Evolutionary conservation across 2,888 invertebrate species (phyloP).

Genomic region (Eristalis arbustorum): DNA sequence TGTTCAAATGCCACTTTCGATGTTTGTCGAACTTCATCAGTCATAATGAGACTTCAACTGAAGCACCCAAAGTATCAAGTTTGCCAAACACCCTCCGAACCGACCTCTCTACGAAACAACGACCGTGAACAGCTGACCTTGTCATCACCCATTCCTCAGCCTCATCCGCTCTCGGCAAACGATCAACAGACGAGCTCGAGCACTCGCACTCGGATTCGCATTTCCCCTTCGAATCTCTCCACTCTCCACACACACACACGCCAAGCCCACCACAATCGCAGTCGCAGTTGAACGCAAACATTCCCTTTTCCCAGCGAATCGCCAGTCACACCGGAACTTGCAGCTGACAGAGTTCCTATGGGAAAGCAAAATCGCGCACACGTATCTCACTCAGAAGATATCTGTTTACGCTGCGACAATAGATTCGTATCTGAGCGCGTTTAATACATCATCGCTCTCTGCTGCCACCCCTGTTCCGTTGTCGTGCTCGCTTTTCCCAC

Average conservation of each 20-base stretch:
- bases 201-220: too few species aligned
- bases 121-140: neutral
- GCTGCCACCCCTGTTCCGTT: neutral
- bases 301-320: constrained; percentile 5
- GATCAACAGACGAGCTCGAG: neutral
- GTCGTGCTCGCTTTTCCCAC: constrained; percentile 56
- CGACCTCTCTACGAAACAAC: neutral
- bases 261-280: neutral
- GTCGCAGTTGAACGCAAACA: neutral
- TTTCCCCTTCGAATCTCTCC: constrained; percentile 12
- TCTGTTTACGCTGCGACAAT: constrained; percentile 60
- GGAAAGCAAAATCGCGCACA: constrained; percentile 56
- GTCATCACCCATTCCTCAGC: neutral
- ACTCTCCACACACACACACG: constrained; percentile 5
- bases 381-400: constrained; percentile 20
- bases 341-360: constrained; percentile 65
- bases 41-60: too few species aligned
- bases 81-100: too few species aligned
- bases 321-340: constrained; percentile 59
- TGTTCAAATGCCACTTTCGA: too few species aligned
- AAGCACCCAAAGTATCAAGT: too few species aligned
- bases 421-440: constrained; percentile 20
- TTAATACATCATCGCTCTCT: constrained; percentile 49
- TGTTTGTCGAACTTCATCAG: too few species aligned
- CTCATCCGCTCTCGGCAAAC: neutral